Percentiles rank a stretch among this genome's conserved stretches.
phyloP scores from a whole-genome alignment of 2,888 invertebrate genomes.

The Alloscopus bannaensis region DNA sequence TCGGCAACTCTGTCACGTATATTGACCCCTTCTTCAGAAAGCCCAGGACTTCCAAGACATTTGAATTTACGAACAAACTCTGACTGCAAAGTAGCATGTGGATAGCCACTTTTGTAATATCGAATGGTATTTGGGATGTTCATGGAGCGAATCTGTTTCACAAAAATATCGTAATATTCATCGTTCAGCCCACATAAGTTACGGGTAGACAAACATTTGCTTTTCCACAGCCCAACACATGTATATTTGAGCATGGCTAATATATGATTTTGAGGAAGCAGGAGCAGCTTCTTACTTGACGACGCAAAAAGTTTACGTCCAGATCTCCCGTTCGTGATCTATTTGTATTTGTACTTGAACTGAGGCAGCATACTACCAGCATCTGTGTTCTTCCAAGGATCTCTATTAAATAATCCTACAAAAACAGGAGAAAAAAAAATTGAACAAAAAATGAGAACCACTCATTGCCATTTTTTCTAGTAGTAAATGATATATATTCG shows the following conservation, averaged over 20 bases:
- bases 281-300: conserved; percentile 63
- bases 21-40: conserved; percentile 69
- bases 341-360: conserved; percentile 65
- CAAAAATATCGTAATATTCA: conserved; percentile 10
- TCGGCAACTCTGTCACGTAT: conserved; percentile 70
- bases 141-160: conserved; percentile 69
- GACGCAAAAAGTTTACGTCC: conserved; percentile 68
- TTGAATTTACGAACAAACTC: conserved; percentile 72
- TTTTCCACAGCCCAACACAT: conserved; percentile 18
- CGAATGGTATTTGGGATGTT: conserved; percentile 69
- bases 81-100: conserved; percentile 65
- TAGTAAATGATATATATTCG: too few species aligned
- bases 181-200: not conserved
- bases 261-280: conserved; percentile 1
- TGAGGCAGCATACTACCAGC: conserved; percentile 90
- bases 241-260: not conserved
- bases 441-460: not conserved
- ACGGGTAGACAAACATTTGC: not conserved
- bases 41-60: conserved; percentile 70
- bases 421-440: conserved; percentile 67
- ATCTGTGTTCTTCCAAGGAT: conserved; percentile 90
- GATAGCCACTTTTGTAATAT: conserved; percentile 71
- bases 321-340: conserved; percentile 60
- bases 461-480: not conserved
- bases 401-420: conserved; percentile 92